These are phyloP conservation scores for Ursus arctos DNA, from an alignment of 2,113 vertebrate genomes.

Conservation along the genomic window DNA sequence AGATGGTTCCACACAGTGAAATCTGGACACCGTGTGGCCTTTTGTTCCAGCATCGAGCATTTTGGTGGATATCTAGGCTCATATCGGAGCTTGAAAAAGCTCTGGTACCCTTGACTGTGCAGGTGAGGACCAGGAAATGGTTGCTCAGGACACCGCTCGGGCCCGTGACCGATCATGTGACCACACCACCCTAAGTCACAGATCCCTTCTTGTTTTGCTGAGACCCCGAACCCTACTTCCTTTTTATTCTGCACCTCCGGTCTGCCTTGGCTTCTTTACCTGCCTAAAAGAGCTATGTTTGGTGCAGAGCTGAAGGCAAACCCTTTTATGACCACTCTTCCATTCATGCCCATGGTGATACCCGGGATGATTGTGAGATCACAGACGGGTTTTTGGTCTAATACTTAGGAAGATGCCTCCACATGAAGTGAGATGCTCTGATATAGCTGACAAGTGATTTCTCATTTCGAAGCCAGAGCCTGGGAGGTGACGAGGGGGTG, in stretches of 20 bases:
- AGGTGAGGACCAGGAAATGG: neutral
- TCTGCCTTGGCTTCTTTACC: conserved; percentile 2
- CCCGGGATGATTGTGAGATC: neutral
- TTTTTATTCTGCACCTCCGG: neutral
- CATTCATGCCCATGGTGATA: neutral
- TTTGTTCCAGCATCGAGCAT: neutral
- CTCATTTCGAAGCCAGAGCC: neutral
- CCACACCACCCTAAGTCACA: too few species aligned
- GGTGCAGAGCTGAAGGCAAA: neutral
- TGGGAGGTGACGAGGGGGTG: neutral
- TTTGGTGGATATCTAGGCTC: neutral
- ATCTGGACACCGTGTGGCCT: neutral
- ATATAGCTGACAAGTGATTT: neutral
- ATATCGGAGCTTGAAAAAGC: neutral
- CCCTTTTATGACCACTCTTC: neutral
- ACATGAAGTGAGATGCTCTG: neutral
- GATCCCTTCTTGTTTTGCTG: neutral
- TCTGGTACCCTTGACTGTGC: neutral
- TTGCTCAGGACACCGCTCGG: neutral
- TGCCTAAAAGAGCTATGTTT: neutral
- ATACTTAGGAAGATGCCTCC: neutral
- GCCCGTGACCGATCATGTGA: neutral
- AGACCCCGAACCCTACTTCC: neutral
- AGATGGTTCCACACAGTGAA: neutral
- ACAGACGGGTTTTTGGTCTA: neutral